phyloP scores from a whole-genome alignment of 2,888 invertebrate genomes.

The Tachina fera region DNA sequence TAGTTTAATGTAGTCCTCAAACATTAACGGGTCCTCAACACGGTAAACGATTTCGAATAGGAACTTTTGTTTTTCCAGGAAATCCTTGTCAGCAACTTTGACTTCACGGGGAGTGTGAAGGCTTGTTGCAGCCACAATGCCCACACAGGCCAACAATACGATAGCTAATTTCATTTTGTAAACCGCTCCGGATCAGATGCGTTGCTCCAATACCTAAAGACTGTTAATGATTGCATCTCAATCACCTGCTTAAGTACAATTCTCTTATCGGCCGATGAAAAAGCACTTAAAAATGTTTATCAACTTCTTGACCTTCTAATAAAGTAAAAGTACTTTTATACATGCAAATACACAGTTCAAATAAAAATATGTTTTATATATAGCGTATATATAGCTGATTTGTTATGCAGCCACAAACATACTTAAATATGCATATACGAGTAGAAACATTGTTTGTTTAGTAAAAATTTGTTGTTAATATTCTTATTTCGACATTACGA shows the following conservation, averaged over 20 bases:
- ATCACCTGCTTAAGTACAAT: slow-evolving; percentile 48
- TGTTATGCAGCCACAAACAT: background rate
- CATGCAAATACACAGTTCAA: background rate
- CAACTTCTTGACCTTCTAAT: slow-evolving; percentile 31
- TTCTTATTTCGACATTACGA: too few relatives aligned
- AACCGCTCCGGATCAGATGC: slow-evolving; percentile 71
- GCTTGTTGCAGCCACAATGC: slow-evolving; percentile 68
- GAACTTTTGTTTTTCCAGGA: slow-evolving; percentile 71
- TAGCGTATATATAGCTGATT: background rate
- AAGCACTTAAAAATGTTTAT: slow-evolving; percentile 8
- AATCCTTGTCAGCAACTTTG: slow-evolving; percentile 76
- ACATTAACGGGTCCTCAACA: slow-evolving; percentile 47
- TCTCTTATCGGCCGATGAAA: slow-evolving; percentile 43
- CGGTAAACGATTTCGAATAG: slow-evolving; percentile 74
- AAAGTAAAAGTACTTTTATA: background rate
- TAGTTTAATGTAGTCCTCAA: slow-evolving; percentile 77
- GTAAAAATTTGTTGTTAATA: background rate
- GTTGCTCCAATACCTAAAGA: slow-evolving; percentile 71
- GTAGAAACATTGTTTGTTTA: background rate
- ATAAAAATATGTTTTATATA: too few relatives aligned
- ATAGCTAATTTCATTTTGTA: slow-evolving; percentile 74
- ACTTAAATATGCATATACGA: too few relatives aligned
- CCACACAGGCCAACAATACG: slow-evolving; percentile 74
- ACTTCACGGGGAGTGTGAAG: slow-evolving; percentile 71
- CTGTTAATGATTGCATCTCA: slow-evolving; percentile 50